These are phyloP conservation scores for Adelges cooleyi DNA, from an alignment of 1,140 invertebrate genomes.

Conservation along the genomic window DNA sequence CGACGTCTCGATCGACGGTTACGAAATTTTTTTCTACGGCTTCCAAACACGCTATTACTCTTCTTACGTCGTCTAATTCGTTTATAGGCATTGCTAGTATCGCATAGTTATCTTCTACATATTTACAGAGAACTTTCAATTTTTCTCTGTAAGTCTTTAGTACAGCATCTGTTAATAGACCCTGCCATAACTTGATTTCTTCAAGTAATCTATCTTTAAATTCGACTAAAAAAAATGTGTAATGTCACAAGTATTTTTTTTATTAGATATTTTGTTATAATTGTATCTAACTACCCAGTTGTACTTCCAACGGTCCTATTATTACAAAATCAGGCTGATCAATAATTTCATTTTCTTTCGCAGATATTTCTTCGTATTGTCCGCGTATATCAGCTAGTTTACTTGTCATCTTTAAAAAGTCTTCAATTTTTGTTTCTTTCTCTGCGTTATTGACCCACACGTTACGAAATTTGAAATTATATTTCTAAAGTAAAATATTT, in stretches of 20 bases:
- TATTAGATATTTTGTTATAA: too few relatives aligned
- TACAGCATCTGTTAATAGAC: neutral
- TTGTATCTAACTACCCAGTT: neutral
- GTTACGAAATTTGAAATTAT: neutral
- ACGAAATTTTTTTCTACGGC: slow-evolving; percentile 90
- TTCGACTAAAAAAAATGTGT: neutral
- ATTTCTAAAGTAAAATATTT: neutral
- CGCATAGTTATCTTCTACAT: slow-evolving; percentile 72
- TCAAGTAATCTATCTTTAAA: neutral
- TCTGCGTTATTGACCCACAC: neutral
- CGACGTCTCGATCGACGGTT: slow-evolving; percentile 84
- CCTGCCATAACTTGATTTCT: neutral
- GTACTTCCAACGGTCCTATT: neutral
- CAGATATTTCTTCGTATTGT: neutral
- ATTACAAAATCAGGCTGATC: neutral
- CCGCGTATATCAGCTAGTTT: neutral
- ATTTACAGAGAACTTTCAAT: neutral
- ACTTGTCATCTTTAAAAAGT: neutral
- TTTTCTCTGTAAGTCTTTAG: neutral
- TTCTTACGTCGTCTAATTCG: slow-evolving; percentile 83
- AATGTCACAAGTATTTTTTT: too few relatives aligned
- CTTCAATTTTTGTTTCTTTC: neutral
- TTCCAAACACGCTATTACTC: slow-evolving; percentile 83
- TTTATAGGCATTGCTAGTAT: slow-evolving; percentile 74
- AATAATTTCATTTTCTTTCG: neutral